Evolutionary conservation across 2,888 invertebrate genomes (phyloP), one percentile per base, ranked within the genome.

Genomic region (Corythucha ciliata): DNA sequence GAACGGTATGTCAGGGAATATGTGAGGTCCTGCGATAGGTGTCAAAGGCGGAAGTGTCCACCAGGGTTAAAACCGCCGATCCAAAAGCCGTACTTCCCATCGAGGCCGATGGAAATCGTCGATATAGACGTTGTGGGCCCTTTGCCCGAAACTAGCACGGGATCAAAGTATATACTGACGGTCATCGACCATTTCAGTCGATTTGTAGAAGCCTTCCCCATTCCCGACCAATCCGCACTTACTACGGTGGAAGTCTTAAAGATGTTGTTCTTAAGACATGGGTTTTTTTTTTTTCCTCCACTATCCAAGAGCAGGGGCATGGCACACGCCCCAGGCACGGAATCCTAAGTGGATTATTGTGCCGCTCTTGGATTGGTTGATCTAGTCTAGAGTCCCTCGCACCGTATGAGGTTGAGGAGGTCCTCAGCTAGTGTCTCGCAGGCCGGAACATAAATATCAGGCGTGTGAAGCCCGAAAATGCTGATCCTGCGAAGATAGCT

Each of bases 111-210:
- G 22, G 61, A 64, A 52, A 55, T 58, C 56, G 50, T 64, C 16
- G 57, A 59, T 16, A 14, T 64, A 10, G 66, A 67, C 39, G 61
- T 67, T 3, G 65, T 66, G 25, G 65, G 63, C 10, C 65, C 65
- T 2, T 48, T 67, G 48, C n/a, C n/a, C n/a, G 57, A 62, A 2
- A 63, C 65, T 0, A 57, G 61, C 49, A 37, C 54, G 7, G 63
- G 62, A 16, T 65, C 66, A 51, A 59, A 59, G 58, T 67, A 58
- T 46, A 62, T 67, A 22, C 42, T 68, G 2, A 65, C 65, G 0
- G 60, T 60, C 27, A 53, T 57, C 20, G 63, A 63, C 39, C 54
- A 60, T 53, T 61, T 61, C 18, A 59, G 61, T 0, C 58, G 59
- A 52, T 64, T 60, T 47, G 45, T 59, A 1, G 63, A 63, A 57